Evolutionary conservation across 2,888 invertebrate genomes (phyloP).

Genomic region (Parnassius mnemosyne): DNA sequence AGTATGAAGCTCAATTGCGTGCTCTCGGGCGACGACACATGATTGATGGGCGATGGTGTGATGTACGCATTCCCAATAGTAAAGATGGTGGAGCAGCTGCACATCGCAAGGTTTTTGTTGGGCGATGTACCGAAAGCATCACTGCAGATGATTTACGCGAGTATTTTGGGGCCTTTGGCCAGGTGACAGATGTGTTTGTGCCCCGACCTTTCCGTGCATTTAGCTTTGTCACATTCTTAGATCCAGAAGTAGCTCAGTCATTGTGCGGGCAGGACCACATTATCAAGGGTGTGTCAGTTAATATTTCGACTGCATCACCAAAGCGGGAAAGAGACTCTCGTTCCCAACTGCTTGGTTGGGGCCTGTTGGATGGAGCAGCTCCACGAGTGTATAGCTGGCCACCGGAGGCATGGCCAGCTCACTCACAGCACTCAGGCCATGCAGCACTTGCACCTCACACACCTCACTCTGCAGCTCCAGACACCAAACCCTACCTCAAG

Average conservation of each 20-base stretch:
- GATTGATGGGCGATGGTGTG: constrained; percentile 87
- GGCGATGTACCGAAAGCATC: constrained; percentile 90
- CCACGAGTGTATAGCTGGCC: constrained; percentile 51
- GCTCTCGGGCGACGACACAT: constrained; percentile 83
- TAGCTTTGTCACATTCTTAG: constrained; percentile 91
- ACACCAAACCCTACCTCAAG: constrained; percentile 73
- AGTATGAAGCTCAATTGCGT: constrained; percentile 83
- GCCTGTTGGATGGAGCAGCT: constrained; percentile 52
- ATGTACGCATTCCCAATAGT: constrained; percentile 86
- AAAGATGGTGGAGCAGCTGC: constrained; percentile 84
- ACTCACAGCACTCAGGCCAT: constrained; percentile 41
- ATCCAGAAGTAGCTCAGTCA: constrained; percentile 88
- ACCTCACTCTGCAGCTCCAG: constrained; percentile 41
- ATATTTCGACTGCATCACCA: constrained; percentile 92
- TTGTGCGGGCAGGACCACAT: constrained; percentile 92
- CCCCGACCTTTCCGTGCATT: constrained; percentile 92
- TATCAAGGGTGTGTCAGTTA: constrained; percentile 91
- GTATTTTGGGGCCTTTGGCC: constrained; percentile 89
- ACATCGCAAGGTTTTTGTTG: constrained; percentile 90
- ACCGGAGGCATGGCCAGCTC: constrained; percentile 43
- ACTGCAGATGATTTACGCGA: constrained; percentile 88
- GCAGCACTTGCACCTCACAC: constrained; percentile 47
- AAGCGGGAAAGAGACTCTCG: constrained; percentile 81
- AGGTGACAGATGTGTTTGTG: constrained; percentile 92
- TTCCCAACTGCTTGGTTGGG: constrained; percentile 56